A percentile compares a stretch with the other conserved stretches of the same genome.
Conservation (phyloP, 2,797 vertebrate species). For the Mormyrops boulengeri region DNA sequence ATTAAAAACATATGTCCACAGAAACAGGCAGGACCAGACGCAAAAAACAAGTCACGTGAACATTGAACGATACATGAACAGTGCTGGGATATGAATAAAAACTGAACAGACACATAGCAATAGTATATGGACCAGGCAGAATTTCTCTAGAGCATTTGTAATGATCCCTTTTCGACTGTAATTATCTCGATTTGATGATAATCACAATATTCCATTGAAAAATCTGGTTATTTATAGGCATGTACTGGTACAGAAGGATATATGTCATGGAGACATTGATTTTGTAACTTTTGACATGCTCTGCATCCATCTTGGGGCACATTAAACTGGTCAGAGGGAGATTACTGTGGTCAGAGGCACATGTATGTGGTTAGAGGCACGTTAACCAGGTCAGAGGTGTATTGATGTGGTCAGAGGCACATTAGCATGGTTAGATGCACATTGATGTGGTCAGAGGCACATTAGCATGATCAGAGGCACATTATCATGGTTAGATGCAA, state of each 20-base stretch:
- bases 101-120: not conserved
- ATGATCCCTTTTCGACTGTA: not conserved
- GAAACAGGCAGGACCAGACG: not conserved
- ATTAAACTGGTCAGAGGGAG: too few species aligned
- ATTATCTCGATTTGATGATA: not conserved
- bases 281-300: too few species aligned
- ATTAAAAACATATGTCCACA: not conserved
- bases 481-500: not conserved
- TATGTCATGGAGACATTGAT: too few species aligned
- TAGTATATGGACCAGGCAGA: not conserved
- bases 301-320: too few species aligned
- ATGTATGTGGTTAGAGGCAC: too few species aligned
- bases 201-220: too few species aligned
- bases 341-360: too few species aligned
- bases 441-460: not conserved
- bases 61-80: not conserved
- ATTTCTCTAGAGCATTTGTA: not conserved
- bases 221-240: too few species aligned
- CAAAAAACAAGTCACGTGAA: not conserved
- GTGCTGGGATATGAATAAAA: not conserved
- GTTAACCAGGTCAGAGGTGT: too few species aligned
- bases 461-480: not conserved
- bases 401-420: not conserved
- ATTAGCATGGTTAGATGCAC: not conserved
- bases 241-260: too few species aligned